Evolutionary conservation across 2,888 invertebrate species (phyloP), one percentile per base, ranked within the genome.

Genomic region (Chrysina gloriosa): DNA sequence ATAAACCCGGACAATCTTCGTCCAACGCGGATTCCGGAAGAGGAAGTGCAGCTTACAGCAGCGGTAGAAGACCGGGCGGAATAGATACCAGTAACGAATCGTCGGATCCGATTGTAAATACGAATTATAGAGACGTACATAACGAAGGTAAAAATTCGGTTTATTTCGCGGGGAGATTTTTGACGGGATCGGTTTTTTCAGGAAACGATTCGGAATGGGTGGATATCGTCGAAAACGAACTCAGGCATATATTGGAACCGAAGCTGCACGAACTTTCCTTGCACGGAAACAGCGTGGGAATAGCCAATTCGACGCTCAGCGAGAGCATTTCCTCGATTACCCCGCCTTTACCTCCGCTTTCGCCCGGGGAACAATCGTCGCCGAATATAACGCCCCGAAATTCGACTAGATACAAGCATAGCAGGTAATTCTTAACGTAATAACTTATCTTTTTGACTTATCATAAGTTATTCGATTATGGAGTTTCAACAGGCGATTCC

Each of bases 31-130:
- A 93, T 81, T 92, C 92, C 0, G 92, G 92, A 14, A 85, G 92
- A 72, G 92, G 92, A n/a, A 92, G 92, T 78, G 92, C 92, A 3
- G 91, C 92, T 47, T 92, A 92, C 81, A 92, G 92, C 36, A 92
- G 92, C 77, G 92, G 91, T 1, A 83, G 91, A 70, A 83, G 89
- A 75, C 85, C 85, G 68, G 82, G 85, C 4, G 85, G 85, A 69
- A 76, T 82, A 31, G 88, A 88, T 74, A 86, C 88, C 0, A 88
- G 87, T 39, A 87, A 86, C 1, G 89, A 89, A 74, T 86, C 78
- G 25, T 83, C 88, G 0, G 89, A 89, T 76, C 85, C 86, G 7
- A 58, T 63, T 63, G 14, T 67, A 64, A 72, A 72, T 48, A 72
- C 72, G 27, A 79, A 76, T 68, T 80, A 78, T 64, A 73, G 78